Base-by-base conservation (phyloP, 35 echinoderm and acorn worm genomes). In the Apostichopus parvimensis region DNA sequence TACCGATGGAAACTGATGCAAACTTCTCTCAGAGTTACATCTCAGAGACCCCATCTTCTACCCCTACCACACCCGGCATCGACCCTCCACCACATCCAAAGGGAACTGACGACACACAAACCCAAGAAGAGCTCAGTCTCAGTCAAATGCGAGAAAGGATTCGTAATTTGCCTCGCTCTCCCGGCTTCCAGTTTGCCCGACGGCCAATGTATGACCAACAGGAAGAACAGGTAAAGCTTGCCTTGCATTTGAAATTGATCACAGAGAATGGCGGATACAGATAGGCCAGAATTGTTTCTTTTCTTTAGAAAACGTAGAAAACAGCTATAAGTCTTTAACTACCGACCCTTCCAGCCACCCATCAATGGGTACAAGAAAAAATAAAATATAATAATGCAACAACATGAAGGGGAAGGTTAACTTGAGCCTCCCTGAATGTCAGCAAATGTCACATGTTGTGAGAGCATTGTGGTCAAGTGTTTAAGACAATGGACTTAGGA, bases 141-240 rank as follows among this genome's bases (percentile, higher is more conserved):
- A 77, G 64, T 53, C 65, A 71, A 54, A 53, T 71, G 7, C 52
- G 87, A 53, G 87, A 89, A 12, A 77, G 53, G 87, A 28, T 71
- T 4, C 65, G 58, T 13, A 89, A 53, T 66, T 54, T 71, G 28
- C 20, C 21, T 26, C 7, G 80, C 25, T 92, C 91, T 28, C 80
- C 79, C 17, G 91, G 79, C 18, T 92, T 83, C 77, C 59, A 34
- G 78, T 92, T 52, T 73, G 58, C 79, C 79, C 79, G 54, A 15
- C 85, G 91, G 81, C 24, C 91, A 18, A 92, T 92, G 91, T 92
- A 71, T 72, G 79, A 28, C 18, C 54, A 83, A 2, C 77, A 82
- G 15, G 58, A 34, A 20, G 45, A 71, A 56, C 6, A 22, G 12
- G 73, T 73, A 65, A 78, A 76, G 11, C 8, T 22, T 54, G 73